These are phyloP conservation scores for Elgaria multicarinata DNA, from an alignment of 2,113 vertebrate species.

Conservation along the genomic window DNA sequence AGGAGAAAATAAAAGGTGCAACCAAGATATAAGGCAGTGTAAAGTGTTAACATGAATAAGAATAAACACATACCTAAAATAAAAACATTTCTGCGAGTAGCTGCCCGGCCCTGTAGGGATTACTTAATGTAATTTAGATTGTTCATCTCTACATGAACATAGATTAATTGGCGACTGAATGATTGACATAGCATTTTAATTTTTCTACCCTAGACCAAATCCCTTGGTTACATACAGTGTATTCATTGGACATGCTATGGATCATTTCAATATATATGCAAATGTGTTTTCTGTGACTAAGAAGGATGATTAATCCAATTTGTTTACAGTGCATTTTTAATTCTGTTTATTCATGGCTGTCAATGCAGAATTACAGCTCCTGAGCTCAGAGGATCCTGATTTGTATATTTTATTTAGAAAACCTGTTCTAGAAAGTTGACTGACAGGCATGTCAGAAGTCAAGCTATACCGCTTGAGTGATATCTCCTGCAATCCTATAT, in stretches of 20 bases:
- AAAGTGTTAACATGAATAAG: background rate
- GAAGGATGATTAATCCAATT: conserved; percentile 65
- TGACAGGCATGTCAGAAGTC: conserved; percentile 37
- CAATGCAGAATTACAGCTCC: conserved; percentile 35
- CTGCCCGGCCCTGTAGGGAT: background rate
- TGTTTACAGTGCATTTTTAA: conserved; percentile 58
- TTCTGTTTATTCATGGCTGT: conserved; percentile 37
- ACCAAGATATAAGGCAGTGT: background rate
- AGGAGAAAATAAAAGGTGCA: conserved; percentile 58
- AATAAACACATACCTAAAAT: background rate
- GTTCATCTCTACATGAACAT: fast-evolving
- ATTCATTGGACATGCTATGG: conserved; percentile 27
- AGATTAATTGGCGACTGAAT: conserved; percentile 42
- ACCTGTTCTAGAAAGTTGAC: conserved; percentile 41
- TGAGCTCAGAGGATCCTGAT: conserved; percentile 26
- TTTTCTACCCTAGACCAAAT: background rate
- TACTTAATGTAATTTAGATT: background rate
- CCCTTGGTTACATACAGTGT: conserved; percentile 26
- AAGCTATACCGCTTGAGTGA: conserved; percentile 11
- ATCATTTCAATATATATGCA: conserved; percentile 63
- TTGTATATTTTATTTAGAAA: conserved; percentile 8
- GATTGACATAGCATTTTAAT: conserved; percentile 37
- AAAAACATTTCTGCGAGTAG: background rate
- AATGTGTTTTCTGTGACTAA: conserved; percentile 63
- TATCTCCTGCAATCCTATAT: background rate